A percentile compares a stretch with the other conserved stretches of the same genome.
Evolutionary conservation across 2,888 invertebrate species (phyloP).

Genomic region (Metacarcinus magister): DNA sequence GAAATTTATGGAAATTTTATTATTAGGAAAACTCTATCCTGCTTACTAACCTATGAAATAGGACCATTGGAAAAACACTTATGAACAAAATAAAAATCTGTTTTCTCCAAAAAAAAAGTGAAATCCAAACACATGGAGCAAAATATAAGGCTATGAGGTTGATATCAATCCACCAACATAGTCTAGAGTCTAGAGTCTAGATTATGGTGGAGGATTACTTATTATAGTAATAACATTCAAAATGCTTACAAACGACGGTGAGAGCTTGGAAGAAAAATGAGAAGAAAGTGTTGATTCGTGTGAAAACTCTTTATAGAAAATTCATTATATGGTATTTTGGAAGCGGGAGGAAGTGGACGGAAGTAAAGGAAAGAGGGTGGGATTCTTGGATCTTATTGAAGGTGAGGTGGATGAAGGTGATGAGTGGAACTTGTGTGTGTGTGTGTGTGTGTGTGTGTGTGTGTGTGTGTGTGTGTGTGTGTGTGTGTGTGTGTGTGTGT

Average conservation of each 20-base stretch:
- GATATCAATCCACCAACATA: no score
- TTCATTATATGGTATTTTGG: neutral
- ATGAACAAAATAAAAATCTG: no score
- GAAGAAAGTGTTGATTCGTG: neutral
- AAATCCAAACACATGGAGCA: no score
- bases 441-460: neutral
- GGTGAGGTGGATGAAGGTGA: constrained; percentile 4
- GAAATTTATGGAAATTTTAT: no score
- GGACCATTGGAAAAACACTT: no score
- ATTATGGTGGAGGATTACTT: no score
- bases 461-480: constrained; percentile 2
- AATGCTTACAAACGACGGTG: neutral
- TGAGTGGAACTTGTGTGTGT: neutral
- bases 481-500: constrained; percentile 42
- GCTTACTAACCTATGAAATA: no score
- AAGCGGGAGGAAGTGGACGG: neutral
- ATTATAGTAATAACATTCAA: neutral
- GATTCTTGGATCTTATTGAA: neutral
- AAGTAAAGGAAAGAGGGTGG: neutral
- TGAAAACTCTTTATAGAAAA: neutral
- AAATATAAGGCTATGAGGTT: no score
- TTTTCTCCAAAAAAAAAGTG: no score
- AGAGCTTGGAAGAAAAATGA: neutral
- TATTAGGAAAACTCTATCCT: no score
- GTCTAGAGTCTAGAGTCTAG: no score